Evolutionary conservation across 2,113 vertebrate genomes (phyloP).

Genomic region (Tachysurus fulvidraco): DNA sequence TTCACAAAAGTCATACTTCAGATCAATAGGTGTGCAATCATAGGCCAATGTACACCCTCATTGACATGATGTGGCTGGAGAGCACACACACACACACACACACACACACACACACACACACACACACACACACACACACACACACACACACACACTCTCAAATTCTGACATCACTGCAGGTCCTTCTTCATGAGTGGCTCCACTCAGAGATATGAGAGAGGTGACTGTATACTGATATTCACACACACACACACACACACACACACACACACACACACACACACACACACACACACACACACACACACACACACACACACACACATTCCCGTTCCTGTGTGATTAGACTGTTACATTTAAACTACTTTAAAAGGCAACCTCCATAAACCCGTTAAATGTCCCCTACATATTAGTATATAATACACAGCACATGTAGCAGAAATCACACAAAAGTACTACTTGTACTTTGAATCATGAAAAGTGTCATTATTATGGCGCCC

Average conservation of each 20-base stretch:
- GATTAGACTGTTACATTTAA: neutral
- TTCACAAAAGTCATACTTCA: constrained; percentile 53
- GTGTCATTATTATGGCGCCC: constrained; percentile 40
- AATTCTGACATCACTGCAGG: constrained; percentile 40
- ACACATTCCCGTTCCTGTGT: neutral
- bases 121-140: constrained; percentile 17
- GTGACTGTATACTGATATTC: constrained; percentile 41
- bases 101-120: constrained; percentile 13
- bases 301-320: constrained; percentile 22
- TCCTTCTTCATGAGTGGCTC: constrained; percentile 48
- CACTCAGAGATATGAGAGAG: constrained; percentile 46
- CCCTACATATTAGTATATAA: neutral
- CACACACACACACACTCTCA: constrained; percentile 2
- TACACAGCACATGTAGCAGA: neutral
- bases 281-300: constrained; percentile 8
- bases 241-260: constrained; percentile 16
- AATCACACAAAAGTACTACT: neutral
- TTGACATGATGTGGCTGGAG: constrained; percentile 23
- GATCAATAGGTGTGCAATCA: constrained; percentile 51
- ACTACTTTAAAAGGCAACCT: neutral
- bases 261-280: constrained; percentile 24
- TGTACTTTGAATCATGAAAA: neutral
- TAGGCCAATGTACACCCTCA: constrained; percentile 45
- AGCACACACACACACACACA: constrained; percentile 32
- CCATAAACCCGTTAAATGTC: neutral